Percentiles rank a stretch among this genome's conserved stretches.
phyloP scores from a whole-genome alignment of 37 sponge, comb jelly and placozoan genomes.

The Hexactinellida sp. region DNA sequence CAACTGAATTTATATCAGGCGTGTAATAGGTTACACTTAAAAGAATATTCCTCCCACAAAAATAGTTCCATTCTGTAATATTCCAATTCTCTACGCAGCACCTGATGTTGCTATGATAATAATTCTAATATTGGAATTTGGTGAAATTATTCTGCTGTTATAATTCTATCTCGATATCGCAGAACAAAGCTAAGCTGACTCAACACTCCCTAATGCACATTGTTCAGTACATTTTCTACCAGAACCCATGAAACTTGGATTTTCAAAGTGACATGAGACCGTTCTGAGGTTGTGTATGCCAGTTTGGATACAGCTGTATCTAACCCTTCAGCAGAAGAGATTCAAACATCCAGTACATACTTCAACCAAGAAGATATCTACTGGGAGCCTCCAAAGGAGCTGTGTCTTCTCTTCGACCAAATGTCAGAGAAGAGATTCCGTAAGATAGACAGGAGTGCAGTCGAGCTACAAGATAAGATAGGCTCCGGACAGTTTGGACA shows the following conservation, averaged over 20 bases:
- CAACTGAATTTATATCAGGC: too few species aligned
- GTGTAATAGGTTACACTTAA: too few species aligned
- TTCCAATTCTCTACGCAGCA: background rate
- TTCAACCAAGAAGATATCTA: background rate
- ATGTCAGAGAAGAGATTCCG: background rate
- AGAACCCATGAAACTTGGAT: background rate
- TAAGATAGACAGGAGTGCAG: background rate
- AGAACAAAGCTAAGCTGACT: background rate
- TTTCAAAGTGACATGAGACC: background rate
- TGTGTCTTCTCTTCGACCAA: background rate
- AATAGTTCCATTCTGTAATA: background rate
- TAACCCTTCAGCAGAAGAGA: background rate
- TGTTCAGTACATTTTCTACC: too few species aligned
- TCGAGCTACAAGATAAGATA: background rate
- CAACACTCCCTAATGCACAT: too few species aligned
- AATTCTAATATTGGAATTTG: background rate
- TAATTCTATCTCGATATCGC: background rate
- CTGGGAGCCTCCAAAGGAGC: background rate
- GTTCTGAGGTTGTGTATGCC: background rate
- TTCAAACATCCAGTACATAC: background rate
- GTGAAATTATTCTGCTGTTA: background rate
- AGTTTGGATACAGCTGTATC: background rate
- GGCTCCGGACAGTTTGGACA: constrained; percentile 24
- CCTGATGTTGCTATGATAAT: background rate
- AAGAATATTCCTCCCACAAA: too few species aligned